Base-by-base conservation (phyloP, 92 coral and sea anemone genomes). In the Siderastrea radians region DNA sequence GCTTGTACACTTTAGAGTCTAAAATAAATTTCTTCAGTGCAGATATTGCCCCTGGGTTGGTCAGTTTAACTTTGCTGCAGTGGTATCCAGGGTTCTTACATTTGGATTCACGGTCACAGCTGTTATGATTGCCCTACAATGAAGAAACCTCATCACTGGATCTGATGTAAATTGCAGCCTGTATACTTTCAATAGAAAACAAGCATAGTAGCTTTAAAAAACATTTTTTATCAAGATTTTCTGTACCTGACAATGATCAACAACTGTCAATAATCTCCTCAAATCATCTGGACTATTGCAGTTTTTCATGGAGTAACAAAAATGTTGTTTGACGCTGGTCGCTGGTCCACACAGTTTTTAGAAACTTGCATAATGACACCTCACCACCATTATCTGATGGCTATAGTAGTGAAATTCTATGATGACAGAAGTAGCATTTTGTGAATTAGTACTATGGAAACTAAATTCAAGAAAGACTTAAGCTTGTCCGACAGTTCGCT, bases 231-330 rank as follows among this genome's bases (percentile, higher is more conserved):
- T 44, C 54, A 59, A 17, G 47, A 8, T 3, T 45, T 13, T 79
- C 7, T 4, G 49, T 73, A 84, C 88, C 88, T 84, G 72, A 63
- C 74, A 84, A 16, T 84, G 88, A 62, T 58, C 74, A 45, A 84
- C 61, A 48, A 59, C 26, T 7, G 70, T 73, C 71, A 84, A 38
- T 2, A 84, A 73, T 13, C 73, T 49, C 47, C 67, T 60, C 52
- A 84, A 82, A n/a, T 71, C 72, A 49, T 61, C 80, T 58, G 79
- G n/a, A 53, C 88, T 61, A 2, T 13, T 15, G 17, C 88, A 84
- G 74, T 84, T 71, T n/a, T 84, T 84, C 88, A 84, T 84, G 2
- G 88, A 55, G 45, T 73, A 84, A 44, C 74, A 84, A 49, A 84
- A 84, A 15, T 84, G 88, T 17, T 49, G 45, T 55, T 83, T 83